phyloP scores from a whole-genome alignment of 2,113 vertebrate species.

The Gavia stellata region DNA sequence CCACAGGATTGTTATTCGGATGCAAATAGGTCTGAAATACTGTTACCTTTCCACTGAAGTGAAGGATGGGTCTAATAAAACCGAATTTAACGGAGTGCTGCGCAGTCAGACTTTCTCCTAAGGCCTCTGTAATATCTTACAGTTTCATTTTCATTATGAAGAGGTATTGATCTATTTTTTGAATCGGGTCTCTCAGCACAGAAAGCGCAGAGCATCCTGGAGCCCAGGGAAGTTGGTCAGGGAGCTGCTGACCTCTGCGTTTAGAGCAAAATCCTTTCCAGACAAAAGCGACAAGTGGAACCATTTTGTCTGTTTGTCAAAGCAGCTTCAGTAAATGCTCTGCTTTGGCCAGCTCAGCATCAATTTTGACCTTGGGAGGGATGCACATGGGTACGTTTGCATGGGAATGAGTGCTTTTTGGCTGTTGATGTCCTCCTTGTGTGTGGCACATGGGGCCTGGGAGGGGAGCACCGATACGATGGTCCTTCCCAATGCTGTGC shows the following conservation, averaged over 20 bases:
- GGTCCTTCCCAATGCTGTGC: not conserved
- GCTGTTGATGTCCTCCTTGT: not conserved
- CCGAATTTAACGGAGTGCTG: not conserved
- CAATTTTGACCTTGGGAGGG: not conserved
- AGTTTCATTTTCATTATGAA: conserved; percentile 15
- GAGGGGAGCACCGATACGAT: not conserved
- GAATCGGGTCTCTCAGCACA: not conserved
- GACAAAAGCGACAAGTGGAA: not conserved
- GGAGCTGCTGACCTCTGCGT: not conserved
- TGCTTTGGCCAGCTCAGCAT: not conserved
- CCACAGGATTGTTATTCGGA: not conserved
- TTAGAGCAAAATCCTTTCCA: not conserved
- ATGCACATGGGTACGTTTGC: not conserved
- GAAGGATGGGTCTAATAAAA: conserved; percentile 4
- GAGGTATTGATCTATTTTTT: not conserved
- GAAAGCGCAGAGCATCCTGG: not conserved
- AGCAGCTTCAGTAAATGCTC: not conserved
- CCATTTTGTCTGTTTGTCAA: not conserved
- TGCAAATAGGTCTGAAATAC: not conserved
- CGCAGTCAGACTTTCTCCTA: not conserved
- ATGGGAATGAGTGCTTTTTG: not conserved
- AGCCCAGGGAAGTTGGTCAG: not conserved
- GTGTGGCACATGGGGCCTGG: not conserved
- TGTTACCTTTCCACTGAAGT: not conserved
- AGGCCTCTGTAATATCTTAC: not conserved